phyloP scores from a whole-genome alignment of 2,797 vertebrate genomes.

The Hydrocynus forskahlii region DNA sequence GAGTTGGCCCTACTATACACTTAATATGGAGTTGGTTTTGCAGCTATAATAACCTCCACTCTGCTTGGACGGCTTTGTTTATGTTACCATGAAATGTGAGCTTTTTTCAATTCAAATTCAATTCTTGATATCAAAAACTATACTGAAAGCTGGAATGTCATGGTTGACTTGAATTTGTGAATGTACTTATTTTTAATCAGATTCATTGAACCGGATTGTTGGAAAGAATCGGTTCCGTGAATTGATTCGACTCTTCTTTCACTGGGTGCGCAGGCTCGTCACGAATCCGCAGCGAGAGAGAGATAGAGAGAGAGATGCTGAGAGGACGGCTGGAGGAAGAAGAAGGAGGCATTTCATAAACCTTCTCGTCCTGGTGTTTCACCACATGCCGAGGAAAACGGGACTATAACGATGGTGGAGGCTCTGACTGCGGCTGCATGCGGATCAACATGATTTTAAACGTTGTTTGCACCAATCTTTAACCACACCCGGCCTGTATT shows the following conservation, averaged over 20 bases:
- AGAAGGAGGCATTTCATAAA: slow-evolving; percentile 63
- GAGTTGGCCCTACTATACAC: no score
- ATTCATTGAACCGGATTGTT: neutral
- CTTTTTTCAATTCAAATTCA: neutral
- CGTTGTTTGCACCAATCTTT: slow-evolving; percentile 61
- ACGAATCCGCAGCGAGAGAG: slow-evolving; percentile 77
- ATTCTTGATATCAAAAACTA: neutral
- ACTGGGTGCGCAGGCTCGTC: slow-evolving; percentile 71
- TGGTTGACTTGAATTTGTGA: neutral
- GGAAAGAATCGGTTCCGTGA: neutral
- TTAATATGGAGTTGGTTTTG: no score
- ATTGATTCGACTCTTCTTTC: slow-evolving; percentile 25
- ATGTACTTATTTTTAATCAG: neutral
- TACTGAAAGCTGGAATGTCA: neutral
- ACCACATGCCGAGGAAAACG: slow-evolving; percentile 20
- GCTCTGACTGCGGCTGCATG: slow-evolving; percentile 60
- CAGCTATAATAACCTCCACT: no score
- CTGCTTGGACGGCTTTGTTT: no score
- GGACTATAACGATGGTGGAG: slow-evolving; percentile 36
- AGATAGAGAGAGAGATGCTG: slow-evolving; percentile 72
- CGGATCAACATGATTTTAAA: slow-evolving; percentile 53
- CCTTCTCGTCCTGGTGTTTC: slow-evolving; percentile 25
- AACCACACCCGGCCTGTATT: slow-evolving; percentile 75
- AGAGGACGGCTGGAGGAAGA: slow-evolving; percentile 71
- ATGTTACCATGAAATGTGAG: no score